A percentile compares a stretch with the other conserved stretches of the same genome.
phyloP scores from a whole-genome alignment of 2,113 vertebrate species.

The Marmota monax region DNA sequence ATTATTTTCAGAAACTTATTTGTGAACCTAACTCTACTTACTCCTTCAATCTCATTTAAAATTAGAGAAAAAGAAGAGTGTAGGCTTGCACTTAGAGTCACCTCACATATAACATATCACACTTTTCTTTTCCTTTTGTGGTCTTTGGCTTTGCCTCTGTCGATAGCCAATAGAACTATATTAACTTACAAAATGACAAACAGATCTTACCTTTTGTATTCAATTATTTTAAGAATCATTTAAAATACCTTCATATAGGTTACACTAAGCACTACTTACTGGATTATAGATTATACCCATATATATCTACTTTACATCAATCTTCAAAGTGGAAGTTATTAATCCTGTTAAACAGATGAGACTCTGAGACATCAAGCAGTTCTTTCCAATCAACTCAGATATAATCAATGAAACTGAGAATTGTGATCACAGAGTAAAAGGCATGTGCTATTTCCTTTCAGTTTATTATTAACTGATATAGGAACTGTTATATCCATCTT shows the following conservation, averaged over 20 bases:
- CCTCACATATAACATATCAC: not conserved
- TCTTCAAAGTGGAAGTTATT: not conserved
- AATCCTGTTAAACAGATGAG: not conserved
- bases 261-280: not conserved
- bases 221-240: not conserved
- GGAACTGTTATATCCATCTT: not conserved
- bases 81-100: not conserved
- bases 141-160: not conserved
- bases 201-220: not conserved
- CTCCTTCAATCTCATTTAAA: not conserved
- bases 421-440: not conserved
- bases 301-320: not conserved
- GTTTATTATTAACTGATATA: not conserved
- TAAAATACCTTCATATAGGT: not conserved
- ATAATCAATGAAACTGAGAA: not conserved
- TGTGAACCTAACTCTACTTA: constrained; percentile 5
- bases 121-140: not conserved
- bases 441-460: not conserved
- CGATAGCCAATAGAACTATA: not conserved
- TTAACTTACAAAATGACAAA: not conserved
- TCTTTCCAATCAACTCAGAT: not conserved
- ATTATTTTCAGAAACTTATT: constrained; percentile 60
- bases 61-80: not conserved
- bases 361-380: not conserved
- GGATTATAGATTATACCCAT: not conserved